These are phyloP conservation scores for Hirtodrosophila confusa DNA, from an alignment of 2,888 invertebrate species.

Conservation along the genomic window DNA sequence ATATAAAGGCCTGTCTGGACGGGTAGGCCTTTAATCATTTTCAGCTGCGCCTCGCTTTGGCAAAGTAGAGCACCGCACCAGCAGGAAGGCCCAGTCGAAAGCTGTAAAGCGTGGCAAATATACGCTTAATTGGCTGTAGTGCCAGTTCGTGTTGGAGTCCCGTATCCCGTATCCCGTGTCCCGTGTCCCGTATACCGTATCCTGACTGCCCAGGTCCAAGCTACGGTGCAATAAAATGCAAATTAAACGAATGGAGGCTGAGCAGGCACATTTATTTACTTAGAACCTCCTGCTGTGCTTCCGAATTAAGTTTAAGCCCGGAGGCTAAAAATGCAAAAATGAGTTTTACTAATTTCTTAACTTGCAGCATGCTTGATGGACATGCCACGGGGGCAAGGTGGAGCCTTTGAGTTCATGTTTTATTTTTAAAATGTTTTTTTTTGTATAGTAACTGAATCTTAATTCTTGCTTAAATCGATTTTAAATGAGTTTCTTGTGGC, in stretches of 20 bases:
- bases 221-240: constrained; percentile 81
- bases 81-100: constrained; percentile 37
- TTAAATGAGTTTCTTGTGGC: constrained; percentile 79
- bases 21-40: constrained; percentile 73
- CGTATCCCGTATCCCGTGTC: too few species aligned
- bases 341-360: constrained; percentile 84
- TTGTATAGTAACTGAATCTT: constrained; percentile 60
- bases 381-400: constrained; percentile 38
- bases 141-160: constrained; percentile 29
- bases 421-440: not conserved
- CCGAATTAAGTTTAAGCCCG: constrained; percentile 90
- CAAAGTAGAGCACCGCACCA: constrained; percentile 67
- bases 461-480: constrained; percentile 82
- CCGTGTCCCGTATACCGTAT: too few species aligned
- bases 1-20: constrained; percentile 70
- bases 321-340: constrained; percentile 87
- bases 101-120: constrained; percentile 81
- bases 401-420: constrained; percentile 1
- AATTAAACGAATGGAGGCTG: constrained; percentile 80
- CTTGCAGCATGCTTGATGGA: constrained; percentile 73
- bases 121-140: constrained; percentile 76
- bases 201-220: constrained; percentile 12
- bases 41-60: constrained; percentile 51
- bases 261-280: constrained; percentile 83
- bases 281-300: constrained; percentile 89